Conservation (phyloP, 2,888 invertebrate species). For the Willowsia nigromaculata region DNA sequence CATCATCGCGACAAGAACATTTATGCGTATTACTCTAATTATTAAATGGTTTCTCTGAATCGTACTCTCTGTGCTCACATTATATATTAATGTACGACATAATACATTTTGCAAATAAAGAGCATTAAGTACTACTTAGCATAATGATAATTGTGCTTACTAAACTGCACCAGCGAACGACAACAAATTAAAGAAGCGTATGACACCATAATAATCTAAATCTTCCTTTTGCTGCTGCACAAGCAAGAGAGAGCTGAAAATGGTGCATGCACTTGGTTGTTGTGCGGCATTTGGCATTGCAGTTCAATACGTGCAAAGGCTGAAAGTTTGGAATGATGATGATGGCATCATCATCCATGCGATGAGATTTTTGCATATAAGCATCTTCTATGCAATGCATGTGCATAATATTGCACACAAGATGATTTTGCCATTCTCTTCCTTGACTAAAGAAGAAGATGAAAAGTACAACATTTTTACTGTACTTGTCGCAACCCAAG, state of each 20-base stretch:
- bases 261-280: constrained; percentile 12
- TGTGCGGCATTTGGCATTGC: constrained; percentile 44
- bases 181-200: constrained; percentile 6
- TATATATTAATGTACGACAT: not conserved
- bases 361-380: not conserved
- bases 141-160: not conserved
- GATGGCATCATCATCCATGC: constrained; percentile 20
- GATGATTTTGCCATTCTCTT: constrained; percentile 57
- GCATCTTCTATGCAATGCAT: not conserved
- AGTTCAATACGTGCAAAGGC: constrained; percentile 14
- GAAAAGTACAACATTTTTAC: not conserved
- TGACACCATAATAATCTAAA: not conserved
- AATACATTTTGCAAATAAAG: not conserved
- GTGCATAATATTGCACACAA: constrained; percentile 20
- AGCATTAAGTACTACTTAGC: not conserved
- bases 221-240: not conserved
- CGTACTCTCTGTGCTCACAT: not conserved
- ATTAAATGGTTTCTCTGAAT: constrained; percentile 7
- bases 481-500: not conserved
- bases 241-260: constrained; percentile 1
- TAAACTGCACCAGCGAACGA: not conserved
- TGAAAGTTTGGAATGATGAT: constrained; percentile 28
- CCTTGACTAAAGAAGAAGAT: constrained; percentile 47
- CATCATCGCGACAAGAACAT: not conserved
- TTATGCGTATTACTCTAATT: not conserved